Base-by-base conservation (phyloP, 1,140 invertebrate species). In the Globodera rostochiensis region DNA sequence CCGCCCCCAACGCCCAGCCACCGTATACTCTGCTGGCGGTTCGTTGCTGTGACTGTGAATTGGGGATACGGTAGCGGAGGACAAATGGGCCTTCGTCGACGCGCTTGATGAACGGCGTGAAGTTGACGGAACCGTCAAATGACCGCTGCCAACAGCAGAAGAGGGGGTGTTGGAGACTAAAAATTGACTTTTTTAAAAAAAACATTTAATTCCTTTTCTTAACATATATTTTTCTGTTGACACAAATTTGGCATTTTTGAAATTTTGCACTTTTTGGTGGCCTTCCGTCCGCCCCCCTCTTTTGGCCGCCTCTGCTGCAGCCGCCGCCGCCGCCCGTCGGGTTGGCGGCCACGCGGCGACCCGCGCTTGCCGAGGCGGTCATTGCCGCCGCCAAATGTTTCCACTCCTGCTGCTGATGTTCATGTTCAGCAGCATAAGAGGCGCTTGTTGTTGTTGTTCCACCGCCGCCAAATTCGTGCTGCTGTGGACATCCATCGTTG, bases 101-200 rank as follows among this genome's bases (percentile, higher is more conserved):
- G 46, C 46, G 36, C 79, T 45, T 45, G 71, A 47, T n/a, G 79
- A 19, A 45, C 46, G 80, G 21, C 47, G n/a, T 6, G 74, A 78
- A 21, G 60, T 77, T 36, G 73, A 49, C 60, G 71, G 50, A 47
- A 82, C 36, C 47, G 49, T 36, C 79, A 79, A 80, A 36, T 80
- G 45, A 13, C 45, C 69, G n/a, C 25, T 6, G 69, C 36, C 36
- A 36, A 3, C 36, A 36, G 36, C 36, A 36, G 3, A 36, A 36
- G 69, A 71, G 9, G 69, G 25, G 36, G 69, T 15, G 57, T 64
- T 64, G 15, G 57, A 71, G n/a, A 11, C 69, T 71, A 69, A 69
- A 69, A 69, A 21, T 69, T 8, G 8, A 13, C 1, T 6, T 21
- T 69, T 69, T 69, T 4, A 6, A 7, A 36, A 36, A 36, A 36